Evolutionary conservation across 2,888 invertebrate genomes (phyloP), one percentile per base, ranked within the genome.

Genomic region (Drosophila vallismaia): DNA sequence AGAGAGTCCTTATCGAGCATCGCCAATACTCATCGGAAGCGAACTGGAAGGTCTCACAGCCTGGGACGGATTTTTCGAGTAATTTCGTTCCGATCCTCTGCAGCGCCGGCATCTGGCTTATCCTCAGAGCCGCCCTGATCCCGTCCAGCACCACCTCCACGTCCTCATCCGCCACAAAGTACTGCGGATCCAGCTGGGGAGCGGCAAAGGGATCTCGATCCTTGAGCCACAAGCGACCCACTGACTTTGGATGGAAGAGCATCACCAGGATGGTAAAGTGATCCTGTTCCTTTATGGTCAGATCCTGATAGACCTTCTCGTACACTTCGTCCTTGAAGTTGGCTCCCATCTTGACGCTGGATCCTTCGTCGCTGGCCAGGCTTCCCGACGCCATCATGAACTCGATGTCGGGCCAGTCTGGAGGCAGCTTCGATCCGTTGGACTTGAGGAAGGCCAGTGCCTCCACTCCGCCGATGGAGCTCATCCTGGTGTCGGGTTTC

Each of bases 221-320:
- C 79, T 93, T 94, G 9, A 98, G 92, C 88, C 93, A 93, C 0
- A 97, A 78, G 5, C 93, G 92, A 0, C 97, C 97, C 14, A 93
- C 92, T 7, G 96, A 96, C 87, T 94, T 93, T 0, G 97, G 96
- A 87, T 95, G 94, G 52, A 96, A 93, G n/a, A 96, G 91, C 92
- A 96, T 94, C 0, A 95, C 94, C 59, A 95, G 93, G 7, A 94
- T 14, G 0, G 60, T 93, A 92, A 93, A 94, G n/a, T 92, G 93
- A 92, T 93, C 95, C 57, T 79, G 77, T 91, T 79, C 58, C 0
- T 52, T 19, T 0, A 93, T 90, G 19, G 90, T 90, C 14, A 95
- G 86, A 0, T 93, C 91, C 54, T 92, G 92, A 88, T 93, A 95
- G 7, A 94, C 92, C 40, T 89, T 89, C 14, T 94, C 85, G 80